These are phyloP conservation scores for Dromiciops gliroides DNA, from an alignment of 2,113 vertebrate species.

Conservation along the genomic window DNA sequence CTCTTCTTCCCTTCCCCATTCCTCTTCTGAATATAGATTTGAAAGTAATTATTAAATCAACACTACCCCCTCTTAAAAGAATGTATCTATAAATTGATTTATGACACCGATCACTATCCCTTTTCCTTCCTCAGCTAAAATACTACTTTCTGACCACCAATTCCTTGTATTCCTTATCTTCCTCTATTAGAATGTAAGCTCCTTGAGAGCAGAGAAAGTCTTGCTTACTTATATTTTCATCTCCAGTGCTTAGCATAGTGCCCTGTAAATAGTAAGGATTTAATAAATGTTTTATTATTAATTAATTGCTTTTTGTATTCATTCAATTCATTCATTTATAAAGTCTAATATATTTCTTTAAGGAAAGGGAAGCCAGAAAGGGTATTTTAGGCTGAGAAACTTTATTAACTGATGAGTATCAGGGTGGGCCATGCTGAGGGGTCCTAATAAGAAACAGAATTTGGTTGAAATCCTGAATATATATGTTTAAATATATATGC, in stretches of 20 bases:
- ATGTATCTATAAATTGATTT: not conserved
- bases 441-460: not conserved
- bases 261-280: not conserved
- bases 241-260: not conserved
- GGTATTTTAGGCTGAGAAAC: not conserved
- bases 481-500: not conserved
- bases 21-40: not conserved
- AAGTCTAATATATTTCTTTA: not conserved
- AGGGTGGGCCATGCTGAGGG: too few species aligned
- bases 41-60: not conserved
- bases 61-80: not conserved
- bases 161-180: not conserved
- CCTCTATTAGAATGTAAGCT: not conserved
- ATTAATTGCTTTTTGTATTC: not conserved
- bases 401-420: not conserved
- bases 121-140: not conserved
- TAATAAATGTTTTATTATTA: not conserved
- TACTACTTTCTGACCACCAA: too few species aligned
- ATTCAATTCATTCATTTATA: not conserved
- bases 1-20: not conserved
- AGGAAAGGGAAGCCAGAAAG: not conserved
- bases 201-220: not conserved
- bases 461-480: not conserved
- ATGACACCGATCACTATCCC: not conserved
- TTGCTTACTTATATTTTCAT: not conserved